Evolutionary conservation across 1,140 invertebrate genomes (phyloP), one percentile per base, ranked within the genome.

Genomic region (Vanessa atalanta): DNA sequence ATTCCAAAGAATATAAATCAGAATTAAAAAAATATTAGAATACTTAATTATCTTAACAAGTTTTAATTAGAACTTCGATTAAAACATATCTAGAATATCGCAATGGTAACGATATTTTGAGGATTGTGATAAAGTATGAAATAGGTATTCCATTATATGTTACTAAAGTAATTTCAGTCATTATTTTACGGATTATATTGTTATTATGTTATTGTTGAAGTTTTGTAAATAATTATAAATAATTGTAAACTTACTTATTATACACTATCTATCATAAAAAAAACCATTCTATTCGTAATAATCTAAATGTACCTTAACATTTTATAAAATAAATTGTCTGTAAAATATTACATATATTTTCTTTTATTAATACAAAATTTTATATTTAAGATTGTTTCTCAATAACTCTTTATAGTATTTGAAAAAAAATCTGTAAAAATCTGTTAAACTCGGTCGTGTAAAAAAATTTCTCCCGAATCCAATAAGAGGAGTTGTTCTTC

Each of bases 131-230:
- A 84, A 82, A 80, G 65, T 73, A 81, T 69, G 53, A 77, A 71
- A 75, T 82, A 80, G 70, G 67, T 82, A 82, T 80, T 81, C 77
- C 67, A 65, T 74, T 79, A 64, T 81, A 72, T 47, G 70, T 65
- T 66, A 48, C 31, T 70, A 73, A 65, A 68, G 43, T 83, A 79
- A 81, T 80, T 78, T 77, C 77, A 88, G 86, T 88, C 87, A 87
- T 83, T 83, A 87, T 81, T 84, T 73, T 86, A 85, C 77, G 69
- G 69, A 71, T 81, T 65, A 74, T 81, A 80, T 77, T 80, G 75
- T 83, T 84, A 80, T 73, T 77, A 77, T 74, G 66, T 83, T 83
- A 76, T 82, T 78, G 69, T 77, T 80, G 77, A 79, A 70, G 26
- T 72, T 80, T 82, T 87, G 84, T 87, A 84, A 82, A 87, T 86